Evolutionary conservation across 35 echinoderm and acorn worm genomes (phyloP), one percentile per base, ranked within the genome.

Genomic region (Ptychodera flava): DNA sequence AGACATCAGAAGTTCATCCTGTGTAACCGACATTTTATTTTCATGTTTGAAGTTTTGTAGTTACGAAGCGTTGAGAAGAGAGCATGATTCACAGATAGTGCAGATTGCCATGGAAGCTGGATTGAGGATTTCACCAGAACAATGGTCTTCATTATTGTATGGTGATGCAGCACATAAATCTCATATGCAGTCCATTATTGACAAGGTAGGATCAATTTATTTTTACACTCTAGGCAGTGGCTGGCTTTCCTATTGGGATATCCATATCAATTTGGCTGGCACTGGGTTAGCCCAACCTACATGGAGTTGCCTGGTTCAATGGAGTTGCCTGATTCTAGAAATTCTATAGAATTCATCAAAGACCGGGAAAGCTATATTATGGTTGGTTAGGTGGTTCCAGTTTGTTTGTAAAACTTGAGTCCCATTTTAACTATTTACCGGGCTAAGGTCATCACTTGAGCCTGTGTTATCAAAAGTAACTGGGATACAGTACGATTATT

Each of bases 161-260:
- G 96, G 96, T 29, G 96, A 99, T 85, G 90, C 92, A 34, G 92
- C 86, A 35, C 96, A 99, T 81, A 99, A 99, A 53, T 99, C 96
- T 36, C 96, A 99, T 81, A 99, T 99, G 96, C 96, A 99, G 76
- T 99, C 96, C 27, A 99, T 99, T 31, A 99, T 99, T 89, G 96
- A 99, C 36, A 99, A 99, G 93, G 96, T 99, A 87, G 82, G 36
- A 78, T 15, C 1, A 29, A 27, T 1, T 29, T 34, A 33, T 33
- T 0, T 28, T 79, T 36, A 12, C 29, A 78, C 28, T 2, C 31
- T 75, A 32, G 16, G 16, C 15, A 29, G 15, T 29, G 28, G 15
- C 75, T 77, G 75, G 75, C n/a, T 15, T 77, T 15, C 15, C 15
- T 77, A n/a, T 77, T n/a, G n/a, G 75, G 75, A 77, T 77, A 15